Conservation (phyloP, 2,797 vertebrate species). For the Epinephelus coioides region DNA sequence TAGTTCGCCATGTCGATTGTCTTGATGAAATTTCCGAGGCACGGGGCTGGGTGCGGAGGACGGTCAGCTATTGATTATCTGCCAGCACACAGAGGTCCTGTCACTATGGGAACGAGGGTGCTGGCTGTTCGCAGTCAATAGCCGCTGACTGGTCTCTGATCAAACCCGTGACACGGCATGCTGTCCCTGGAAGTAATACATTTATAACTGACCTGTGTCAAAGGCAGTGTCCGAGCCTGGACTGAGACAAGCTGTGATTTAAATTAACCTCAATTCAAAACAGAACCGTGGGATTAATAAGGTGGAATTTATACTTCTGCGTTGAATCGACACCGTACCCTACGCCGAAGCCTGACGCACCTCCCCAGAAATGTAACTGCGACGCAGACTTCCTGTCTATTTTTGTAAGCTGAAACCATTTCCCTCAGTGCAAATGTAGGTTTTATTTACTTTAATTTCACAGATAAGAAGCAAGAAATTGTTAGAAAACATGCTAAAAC, state of each 20-base stretch:
- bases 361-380: no score
- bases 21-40: conserved; percentile 69
- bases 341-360: no score
- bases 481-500: no score
- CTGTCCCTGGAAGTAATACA: conserved; percentile 16
- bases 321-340: no score
- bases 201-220: conserved; percentile 12
- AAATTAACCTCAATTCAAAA: not conserved
- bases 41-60: conserved; percentile 52
- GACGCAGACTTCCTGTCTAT: no score
- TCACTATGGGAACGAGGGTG: conserved; percentile 81
- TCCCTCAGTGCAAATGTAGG: no score
- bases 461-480: no score
- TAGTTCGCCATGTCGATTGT: conserved; percentile 23
- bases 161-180: conserved; percentile 39
- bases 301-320: no score
- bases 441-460: no score
- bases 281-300: no score
- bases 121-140: conserved; percentile 73
- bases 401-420: no score
- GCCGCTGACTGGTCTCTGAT: conserved; percentile 37
- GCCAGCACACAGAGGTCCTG: conserved; percentile 70
- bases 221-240: conserved; percentile 4
- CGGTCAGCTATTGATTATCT: conserved; percentile 79
- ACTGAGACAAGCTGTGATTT: conserved; percentile 6